Evolutionary conservation across 1,140 invertebrate genomes (phyloP).

Genomic region (Procambarus virginalis): DNA sequence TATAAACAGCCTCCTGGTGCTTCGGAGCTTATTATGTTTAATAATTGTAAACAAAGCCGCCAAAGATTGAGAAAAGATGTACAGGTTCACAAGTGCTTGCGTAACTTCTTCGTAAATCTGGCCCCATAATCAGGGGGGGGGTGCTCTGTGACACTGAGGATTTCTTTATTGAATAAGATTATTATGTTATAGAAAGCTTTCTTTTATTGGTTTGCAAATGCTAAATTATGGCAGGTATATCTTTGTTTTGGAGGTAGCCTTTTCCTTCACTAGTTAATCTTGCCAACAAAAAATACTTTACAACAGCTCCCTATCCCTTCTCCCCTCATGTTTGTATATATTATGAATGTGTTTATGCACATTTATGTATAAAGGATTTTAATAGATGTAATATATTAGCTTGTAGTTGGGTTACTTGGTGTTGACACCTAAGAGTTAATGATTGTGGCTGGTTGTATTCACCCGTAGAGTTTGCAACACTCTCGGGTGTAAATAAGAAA

Average conservation of each 20-base stretch:
- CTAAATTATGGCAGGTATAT: not conserved
- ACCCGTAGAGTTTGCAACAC: not conserved
- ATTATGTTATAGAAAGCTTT: not conserved
- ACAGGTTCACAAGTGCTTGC: too few species aligned
- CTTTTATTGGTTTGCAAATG: not conserved
- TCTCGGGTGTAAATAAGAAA: not conserved
- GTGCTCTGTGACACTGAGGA: not conserved
- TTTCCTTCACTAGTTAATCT: not conserved
- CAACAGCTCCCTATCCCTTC: too few species aligned
- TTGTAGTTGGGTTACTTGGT: not conserved
- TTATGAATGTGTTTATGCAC: not conserved
- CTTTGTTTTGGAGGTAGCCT: not conserved
- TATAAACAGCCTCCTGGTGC: too few species aligned
- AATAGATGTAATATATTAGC: not conserved
- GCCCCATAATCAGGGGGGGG: too few species aligned
- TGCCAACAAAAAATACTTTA: too few species aligned
- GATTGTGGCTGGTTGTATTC: not conserved
- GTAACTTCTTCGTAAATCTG: too few species aligned
- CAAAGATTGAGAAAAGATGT: too few species aligned
- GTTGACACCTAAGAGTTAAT: not conserved
- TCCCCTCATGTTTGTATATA: not conserved
- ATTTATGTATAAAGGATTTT: constrained; percentile 4
- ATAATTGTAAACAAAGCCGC: too few species aligned
- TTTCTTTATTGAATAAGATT: not conserved
- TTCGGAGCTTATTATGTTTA: too few species aligned